phyloP scores from a whole-genome alignment of 2,888 invertebrate genomes.

The Andrena bicolor region DNA sequence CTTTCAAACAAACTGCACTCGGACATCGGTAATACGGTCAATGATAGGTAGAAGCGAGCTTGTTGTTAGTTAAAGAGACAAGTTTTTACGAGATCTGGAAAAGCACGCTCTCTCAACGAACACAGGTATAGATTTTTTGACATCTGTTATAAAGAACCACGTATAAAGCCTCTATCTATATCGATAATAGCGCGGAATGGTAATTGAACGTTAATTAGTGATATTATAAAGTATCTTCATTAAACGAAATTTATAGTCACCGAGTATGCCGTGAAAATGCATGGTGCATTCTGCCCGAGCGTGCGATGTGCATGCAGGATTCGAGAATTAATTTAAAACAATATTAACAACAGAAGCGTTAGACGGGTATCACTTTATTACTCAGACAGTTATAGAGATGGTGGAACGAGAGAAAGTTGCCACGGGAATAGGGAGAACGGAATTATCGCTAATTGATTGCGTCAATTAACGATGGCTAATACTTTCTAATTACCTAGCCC shows the following conservation, averaged over 20 bases:
- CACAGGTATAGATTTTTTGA: too few species aligned
- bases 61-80: too few species aligned
- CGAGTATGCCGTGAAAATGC: conserved; percentile 1
- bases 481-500: conserved; percentile 56
- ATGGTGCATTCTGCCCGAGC: neutral
- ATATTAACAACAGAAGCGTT: conserved; percentile 19
- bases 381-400: conserved; percentile 23
- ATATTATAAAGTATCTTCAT: conserved; percentile 40
- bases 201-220: conserved; percentile 51
- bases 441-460: conserved; percentile 67
- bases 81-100: too few species aligned
- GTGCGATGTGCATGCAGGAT: neutral
- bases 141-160: neutral
- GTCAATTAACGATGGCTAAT: conserved; percentile 61
- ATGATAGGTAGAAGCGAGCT: neutral
- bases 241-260: conserved; percentile 18
- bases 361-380: neutral
- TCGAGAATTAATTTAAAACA: conserved; percentile 26
- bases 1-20: neutral
- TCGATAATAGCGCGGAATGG: conserved; percentile 38
- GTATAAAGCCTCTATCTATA: neutral
- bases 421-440: conserved; percentile 8
- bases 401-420: conserved; percentile 4
- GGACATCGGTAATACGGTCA: neutral
- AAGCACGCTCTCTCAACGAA: too few species aligned